phyloP scores from a whole-genome alignment of 2,113 vertebrate species.

The Sturnira hondurensis region DNA sequence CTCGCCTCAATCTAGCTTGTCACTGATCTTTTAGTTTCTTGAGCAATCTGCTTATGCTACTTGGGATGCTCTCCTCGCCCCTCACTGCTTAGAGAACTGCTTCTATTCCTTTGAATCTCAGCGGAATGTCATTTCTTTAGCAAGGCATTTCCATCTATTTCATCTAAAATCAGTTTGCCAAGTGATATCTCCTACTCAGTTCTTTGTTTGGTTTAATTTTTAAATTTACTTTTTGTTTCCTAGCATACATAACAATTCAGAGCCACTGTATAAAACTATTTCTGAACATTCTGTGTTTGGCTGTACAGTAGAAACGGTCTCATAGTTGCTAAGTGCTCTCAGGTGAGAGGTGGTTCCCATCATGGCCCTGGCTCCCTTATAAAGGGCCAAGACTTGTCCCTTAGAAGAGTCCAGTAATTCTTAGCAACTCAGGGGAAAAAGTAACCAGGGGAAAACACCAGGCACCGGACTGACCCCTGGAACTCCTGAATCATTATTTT shows the following conservation, averaged over 20 bases:
- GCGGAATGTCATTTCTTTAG: neutral
- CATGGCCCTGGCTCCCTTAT: neutral
- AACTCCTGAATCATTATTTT: slow-evolving; percentile 53
- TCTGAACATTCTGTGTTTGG: neutral
- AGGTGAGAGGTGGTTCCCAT: neutral
- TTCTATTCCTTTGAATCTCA: neutral
- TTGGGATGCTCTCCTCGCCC: neutral
- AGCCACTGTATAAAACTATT: neutral
- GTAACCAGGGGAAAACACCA: neutral
- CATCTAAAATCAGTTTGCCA: neutral
- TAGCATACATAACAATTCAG: neutral
- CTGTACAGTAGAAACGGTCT: neutral
- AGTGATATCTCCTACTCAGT: neutral
- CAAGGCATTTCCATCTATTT: neutral
- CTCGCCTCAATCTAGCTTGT: neutral
- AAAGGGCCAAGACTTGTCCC: neutral
- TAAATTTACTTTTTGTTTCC: neutral
- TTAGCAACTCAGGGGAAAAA: neutral
- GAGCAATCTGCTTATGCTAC: neutral
- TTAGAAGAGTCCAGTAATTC: slow-evolving; percentile 27
- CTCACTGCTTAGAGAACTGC: neutral
- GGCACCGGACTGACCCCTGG: neutral
- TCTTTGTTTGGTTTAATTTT: slow-evolving; percentile 3
- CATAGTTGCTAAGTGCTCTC: neutral
- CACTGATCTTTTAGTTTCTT: neutral